Evolutionary conservation across 2,888 invertebrate species (phyloP), one percentile per base, ranked within the genome.

Genomic region (Cataglyphis cursor): DNA sequence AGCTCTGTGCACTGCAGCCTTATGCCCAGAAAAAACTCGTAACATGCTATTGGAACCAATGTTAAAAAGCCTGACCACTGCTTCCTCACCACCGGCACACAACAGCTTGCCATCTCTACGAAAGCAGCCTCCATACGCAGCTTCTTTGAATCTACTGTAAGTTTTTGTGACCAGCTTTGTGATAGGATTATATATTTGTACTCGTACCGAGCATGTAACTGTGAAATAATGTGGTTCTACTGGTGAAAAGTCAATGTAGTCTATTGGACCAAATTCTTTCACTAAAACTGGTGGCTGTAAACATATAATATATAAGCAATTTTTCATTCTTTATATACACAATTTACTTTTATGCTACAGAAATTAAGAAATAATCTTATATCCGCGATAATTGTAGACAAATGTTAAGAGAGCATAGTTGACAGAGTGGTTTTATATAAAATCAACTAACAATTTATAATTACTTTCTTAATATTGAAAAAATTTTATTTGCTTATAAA

Each of bases 261-360:
- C 98, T 78, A 99, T 98, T 0, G 98, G 97, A 31, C 98, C 98
- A 95, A 98, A 98, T 95, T 99, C 99, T 95, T 99, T 99, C 0
- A 98, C 96, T 57, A 98, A 96, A 2, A 98, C 97, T 38, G 99
- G 98, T 82, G 96, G 96, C 99, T 98, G 93, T 62, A 84, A 85
- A 84, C 51, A 35, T 91, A 61, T 24, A 68, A 48, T 70, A 15
- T 18, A 70, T 2, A 18, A 41, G 21, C 62, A 73, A 80, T 48
- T 18, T 68, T 21, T 31, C 21, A 21, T 65, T 75, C 10, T 54
- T 41, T 21, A 12, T 1, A 31, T 12, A 15, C 10, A 38, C 15
- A 59, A 21, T 64, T 28, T 48, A 48, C 28, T 31, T 6, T 48
- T 57, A 54, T 9, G 4, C 6, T 12, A 24, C 5, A 54, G 21